A percentile compares a stretch with the other conserved stretches of the same genome.
Evolutionary conservation across 1,140 invertebrate species (phyloP).

Genomic region (Tyrophagus putrescentiae): DNA sequence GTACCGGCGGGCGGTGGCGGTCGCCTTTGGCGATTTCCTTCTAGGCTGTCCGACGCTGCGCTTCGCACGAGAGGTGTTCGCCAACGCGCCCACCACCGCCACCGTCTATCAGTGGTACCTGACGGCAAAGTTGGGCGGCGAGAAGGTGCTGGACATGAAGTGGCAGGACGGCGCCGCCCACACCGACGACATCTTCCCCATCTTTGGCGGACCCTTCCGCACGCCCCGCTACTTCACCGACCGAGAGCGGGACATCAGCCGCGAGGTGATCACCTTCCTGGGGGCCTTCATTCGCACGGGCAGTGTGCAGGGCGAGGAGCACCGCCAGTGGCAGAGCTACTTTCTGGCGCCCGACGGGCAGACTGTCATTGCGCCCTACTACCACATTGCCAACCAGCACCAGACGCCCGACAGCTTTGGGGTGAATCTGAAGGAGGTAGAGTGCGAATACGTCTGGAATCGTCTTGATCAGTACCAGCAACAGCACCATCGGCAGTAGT

Average conservation of each 20-base stretch:
- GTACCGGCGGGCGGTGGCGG: not conserved
- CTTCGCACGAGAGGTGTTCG: not conserved
- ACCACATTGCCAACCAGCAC: constrained; percentile 10
- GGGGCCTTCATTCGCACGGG: no score
- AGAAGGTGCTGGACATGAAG: not conserved
- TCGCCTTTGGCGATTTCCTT: not conserved
- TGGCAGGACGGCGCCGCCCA: constrained; percentile 31
- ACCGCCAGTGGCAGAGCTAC: constrained; percentile 2
- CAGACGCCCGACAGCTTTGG: not conserved
- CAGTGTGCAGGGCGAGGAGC: not conserved
- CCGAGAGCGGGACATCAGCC: not conserved
- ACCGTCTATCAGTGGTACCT: not conserved
- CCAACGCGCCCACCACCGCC: not conserved
- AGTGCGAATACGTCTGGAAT: constrained; percentile 15
- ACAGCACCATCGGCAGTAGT: no score
- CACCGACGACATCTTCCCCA: not conserved
- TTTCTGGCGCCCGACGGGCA: not conserved
- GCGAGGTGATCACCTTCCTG: no score
- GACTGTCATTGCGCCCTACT: constrained; percentile 12
- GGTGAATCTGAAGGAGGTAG: constrained; percentile 4
- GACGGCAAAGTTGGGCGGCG: not conserved
- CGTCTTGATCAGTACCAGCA: no score
- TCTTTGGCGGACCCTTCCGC: not conserved
- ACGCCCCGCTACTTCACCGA: not conserved
- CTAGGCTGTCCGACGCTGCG: not conserved